Evolutionary conservation across 35 echinoderm and acorn worm genomes (phyloP).

Genomic region (Eucidaris tribuloides): DNA sequence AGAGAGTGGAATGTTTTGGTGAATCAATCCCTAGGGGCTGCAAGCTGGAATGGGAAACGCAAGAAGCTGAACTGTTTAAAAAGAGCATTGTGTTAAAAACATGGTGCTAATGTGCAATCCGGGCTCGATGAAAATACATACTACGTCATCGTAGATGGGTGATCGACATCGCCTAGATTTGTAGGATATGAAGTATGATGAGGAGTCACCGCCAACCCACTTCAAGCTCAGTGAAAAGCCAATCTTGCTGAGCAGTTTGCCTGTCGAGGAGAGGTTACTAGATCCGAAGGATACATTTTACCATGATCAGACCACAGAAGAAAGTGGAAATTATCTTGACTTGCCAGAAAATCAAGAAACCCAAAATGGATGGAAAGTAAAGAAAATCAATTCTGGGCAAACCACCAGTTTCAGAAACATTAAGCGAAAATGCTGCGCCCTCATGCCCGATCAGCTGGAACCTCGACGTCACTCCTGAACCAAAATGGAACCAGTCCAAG

Average conservation of each 20-base stretch:
- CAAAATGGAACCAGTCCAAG: conserved; percentile 24
- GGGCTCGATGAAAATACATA: conserved; percentile 19
- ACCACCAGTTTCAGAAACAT: background rate
- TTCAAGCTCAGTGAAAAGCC: conserved; percentile 77
- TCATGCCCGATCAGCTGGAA: background rate
- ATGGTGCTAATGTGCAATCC: conserved; percentile 50
- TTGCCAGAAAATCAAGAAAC: conserved; percentile 9
- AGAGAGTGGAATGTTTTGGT: conserved; percentile 40
- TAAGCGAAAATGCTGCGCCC: background rate
- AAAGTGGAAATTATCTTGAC: background rate
- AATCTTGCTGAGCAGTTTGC: conserved; percentile 77
- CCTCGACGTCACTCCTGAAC: background rate
- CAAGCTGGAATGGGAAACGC: conserved; percentile 87
- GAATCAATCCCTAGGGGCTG: conserved; percentile 42
- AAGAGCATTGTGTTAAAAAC: conserved; percentile 59
- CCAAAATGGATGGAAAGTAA: background rate
- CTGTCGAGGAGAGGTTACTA: conserved; percentile 54
- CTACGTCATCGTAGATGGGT: conserved; percentile 82
- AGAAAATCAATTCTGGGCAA: background rate
- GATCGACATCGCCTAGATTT: conserved; percentile 60
- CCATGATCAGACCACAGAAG: background rate
- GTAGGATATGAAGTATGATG: conserved; percentile 66
- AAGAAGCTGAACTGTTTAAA: conserved; percentile 72
- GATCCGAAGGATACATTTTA: conserved; percentile 62
- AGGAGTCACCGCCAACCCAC: conserved; percentile 9